Percentiles rank a stretch among this genome's conserved stretches.
These are phyloP conservation scores for Pleuronectes platessa DNA, from an alignment of 2,113 vertebrate genomes.

Conservation along the genomic window DNA sequence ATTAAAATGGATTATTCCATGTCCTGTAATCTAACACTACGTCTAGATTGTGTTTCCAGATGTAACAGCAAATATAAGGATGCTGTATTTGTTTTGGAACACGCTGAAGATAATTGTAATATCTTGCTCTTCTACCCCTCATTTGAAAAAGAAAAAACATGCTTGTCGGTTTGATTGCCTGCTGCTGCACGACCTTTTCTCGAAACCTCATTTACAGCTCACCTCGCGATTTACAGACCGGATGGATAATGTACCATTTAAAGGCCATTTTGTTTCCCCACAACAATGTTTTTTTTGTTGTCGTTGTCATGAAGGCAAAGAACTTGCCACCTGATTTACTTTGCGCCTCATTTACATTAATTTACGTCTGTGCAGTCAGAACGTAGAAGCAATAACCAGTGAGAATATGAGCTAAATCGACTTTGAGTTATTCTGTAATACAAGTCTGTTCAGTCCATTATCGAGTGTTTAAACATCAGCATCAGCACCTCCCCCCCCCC, in stretches of 20 bases:
- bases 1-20: background rate
- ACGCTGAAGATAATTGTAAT: background rate
- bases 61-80: background rate
- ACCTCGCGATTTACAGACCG: conserved; percentile 57
- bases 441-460: conserved; percentile 11
- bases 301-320: conserved; percentile 8
- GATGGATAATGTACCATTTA: conserved; percentile 47
- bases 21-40: background rate
- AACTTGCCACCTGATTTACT: conserved; percentile 17
- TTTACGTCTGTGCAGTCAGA: conserved; percentile 1
- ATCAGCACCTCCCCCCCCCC: background rate
- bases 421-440: background rate
- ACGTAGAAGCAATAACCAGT: conserved; percentile 26
- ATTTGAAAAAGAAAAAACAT: conserved; percentile 21
- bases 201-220: conserved; percentile 56
- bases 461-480: conserved; percentile 10
- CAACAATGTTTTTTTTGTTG: background rate
- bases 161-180: conserved; percentile 43
- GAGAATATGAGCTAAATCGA: conserved; percentile 3
- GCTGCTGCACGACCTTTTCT: conserved; percentile 37
- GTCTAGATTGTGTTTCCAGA: background rate
- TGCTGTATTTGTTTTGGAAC: background rate
- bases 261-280: conserved; percentile 40
- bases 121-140: background rate
- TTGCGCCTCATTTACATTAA: conserved; percentile 11